phyloP scores from a whole-genome alignment of 92 coral and sea anemone species.

The Umimayanthus chanpuru region DNA sequence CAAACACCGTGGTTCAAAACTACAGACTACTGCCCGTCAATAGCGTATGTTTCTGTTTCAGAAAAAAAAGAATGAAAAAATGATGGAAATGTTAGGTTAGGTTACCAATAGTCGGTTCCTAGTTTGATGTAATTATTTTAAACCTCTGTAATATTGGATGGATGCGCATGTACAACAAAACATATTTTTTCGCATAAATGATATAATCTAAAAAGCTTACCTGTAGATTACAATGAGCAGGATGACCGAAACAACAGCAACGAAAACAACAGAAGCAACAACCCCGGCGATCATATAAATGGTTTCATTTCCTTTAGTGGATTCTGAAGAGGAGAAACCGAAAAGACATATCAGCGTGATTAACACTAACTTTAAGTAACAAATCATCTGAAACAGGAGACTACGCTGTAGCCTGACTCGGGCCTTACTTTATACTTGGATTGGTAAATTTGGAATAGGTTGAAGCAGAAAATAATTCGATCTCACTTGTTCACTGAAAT shows the following conservation, averaged over 20 bases:
- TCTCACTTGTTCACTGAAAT: too few relatives aligned
- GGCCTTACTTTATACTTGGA: too few relatives aligned
- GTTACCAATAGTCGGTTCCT: not conserved
- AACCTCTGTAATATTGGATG: not conserved
- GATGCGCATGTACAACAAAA: not conserved
- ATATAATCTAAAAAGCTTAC: not conserved
- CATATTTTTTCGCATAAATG: not conserved
- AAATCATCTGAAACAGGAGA: too few relatives aligned
- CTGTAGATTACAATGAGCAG: not conserved
- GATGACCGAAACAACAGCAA: conserved; percentile 2
- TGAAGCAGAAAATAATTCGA: too few relatives aligned
- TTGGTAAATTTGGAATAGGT: too few relatives aligned
- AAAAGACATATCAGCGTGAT: too few relatives aligned
- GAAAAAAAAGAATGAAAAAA: not conserved
- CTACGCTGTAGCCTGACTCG: too few relatives aligned
- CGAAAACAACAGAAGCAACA: not conserved
- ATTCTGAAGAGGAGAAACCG: not conserved
- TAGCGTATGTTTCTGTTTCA: not conserved
- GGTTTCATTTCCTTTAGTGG: not conserved
- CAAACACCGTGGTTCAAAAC: not conserved
- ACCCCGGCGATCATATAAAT: not conserved
- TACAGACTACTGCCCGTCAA: not conserved
- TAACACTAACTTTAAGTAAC: too few relatives aligned
- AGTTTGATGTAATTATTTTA: not conserved
- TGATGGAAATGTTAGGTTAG: not conserved